Percentiles rank a stretch among this genome's conserved stretches.
Evolutionary conservation across 2,888 invertebrate genomes (phyloP).

Genomic region (Himalopsyche kuldschensis): DNA sequence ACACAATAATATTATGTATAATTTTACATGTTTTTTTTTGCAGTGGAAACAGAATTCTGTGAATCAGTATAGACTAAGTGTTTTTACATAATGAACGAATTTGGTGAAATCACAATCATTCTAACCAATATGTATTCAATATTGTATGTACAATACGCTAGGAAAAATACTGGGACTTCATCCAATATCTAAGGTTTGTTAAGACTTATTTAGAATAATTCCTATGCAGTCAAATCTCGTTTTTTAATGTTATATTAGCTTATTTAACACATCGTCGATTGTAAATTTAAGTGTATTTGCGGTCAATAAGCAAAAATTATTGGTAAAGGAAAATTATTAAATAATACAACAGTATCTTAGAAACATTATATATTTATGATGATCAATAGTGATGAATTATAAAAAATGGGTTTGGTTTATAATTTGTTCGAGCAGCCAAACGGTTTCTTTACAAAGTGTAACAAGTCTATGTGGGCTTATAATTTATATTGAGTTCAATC

Average conservation of each 20-base stretch:
- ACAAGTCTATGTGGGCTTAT: too few species aligned
- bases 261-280: background rate
- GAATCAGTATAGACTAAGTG: background rate
- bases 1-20: background rate
- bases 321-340: too few species aligned
- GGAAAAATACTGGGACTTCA: background rate
- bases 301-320: too few species aligned
- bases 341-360: too few species aligned
- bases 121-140: background rate
- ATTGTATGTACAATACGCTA: conserved; percentile 2
- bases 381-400: too few species aligned
- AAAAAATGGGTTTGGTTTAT: too few species aligned
- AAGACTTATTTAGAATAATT: conserved; percentile 14
- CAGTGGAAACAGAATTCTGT: background rate
- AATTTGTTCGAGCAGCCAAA: too few species aligned
- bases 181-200: background rate
- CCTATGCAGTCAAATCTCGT: conserved; percentile 22
- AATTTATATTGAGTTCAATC: too few species aligned
- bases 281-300: too few species aligned
- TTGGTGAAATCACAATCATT: background rate
- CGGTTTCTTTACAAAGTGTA: too few species aligned
- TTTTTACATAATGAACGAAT: background rate
- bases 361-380: too few species aligned
- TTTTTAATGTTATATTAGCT: background rate
- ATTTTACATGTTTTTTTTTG: background rate